phyloP scores from a whole-genome alignment of 2,113 vertebrate species.

The Cyanistes caeruleus region DNA sequence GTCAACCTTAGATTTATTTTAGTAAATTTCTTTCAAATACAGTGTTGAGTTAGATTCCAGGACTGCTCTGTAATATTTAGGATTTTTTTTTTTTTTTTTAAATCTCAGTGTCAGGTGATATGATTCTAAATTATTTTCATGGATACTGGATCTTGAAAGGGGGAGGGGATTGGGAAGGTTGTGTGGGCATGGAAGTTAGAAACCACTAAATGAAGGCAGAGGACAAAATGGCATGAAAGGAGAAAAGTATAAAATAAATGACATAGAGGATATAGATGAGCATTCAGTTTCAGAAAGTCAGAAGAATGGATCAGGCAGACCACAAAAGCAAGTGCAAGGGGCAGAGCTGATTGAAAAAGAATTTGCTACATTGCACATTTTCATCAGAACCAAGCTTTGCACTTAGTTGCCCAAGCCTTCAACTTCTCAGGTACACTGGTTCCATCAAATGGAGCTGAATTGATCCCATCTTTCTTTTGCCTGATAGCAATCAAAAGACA shows the following conservation, averaged over 20 bases:
- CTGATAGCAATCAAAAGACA: neutral
- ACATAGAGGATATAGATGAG: neutral
- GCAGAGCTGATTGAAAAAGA: neutral
- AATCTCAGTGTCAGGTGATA: neutral
- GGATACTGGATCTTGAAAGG: neutral
- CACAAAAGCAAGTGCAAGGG: neutral
- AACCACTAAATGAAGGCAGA: neutral
- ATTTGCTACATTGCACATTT: neutral
- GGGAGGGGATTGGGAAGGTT: too few relatives aligned
- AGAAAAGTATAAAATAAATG: neutral
- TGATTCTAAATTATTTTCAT: neutral
- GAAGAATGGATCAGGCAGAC: neutral
- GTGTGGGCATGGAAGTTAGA: fast-evolving
- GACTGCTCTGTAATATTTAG: neutral
- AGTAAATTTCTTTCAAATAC: neutral
- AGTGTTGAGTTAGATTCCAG: neutral
- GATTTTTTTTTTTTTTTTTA: neutral
- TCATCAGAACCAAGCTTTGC: neutral
- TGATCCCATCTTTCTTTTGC: neutral
- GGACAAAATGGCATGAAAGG: neutral
- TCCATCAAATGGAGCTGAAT: neutral
- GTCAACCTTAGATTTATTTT: neutral
- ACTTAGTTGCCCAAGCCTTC: neutral
- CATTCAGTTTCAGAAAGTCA: neutral
- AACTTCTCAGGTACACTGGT: neutral